phyloP scores from a whole-genome alignment of 2,888 invertebrate genomes.

The Halictus quadricinctus region DNA sequence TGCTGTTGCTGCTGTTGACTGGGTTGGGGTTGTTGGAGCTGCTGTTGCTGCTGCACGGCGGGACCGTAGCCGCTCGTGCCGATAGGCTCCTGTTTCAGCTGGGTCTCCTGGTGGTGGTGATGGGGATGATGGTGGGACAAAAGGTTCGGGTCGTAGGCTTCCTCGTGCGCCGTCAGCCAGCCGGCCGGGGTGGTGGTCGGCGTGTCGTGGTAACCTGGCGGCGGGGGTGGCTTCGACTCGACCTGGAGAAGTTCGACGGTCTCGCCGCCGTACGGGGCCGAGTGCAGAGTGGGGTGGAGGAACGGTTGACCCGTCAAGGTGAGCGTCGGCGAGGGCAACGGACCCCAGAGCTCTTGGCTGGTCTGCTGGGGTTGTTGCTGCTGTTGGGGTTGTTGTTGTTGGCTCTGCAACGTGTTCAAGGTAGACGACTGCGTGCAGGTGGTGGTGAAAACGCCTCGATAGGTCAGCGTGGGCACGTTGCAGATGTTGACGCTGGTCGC shows the following conservation, averaged over 20 bases:
- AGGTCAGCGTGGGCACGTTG: conserved; percentile 82
- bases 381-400: conserved; percentile 84
- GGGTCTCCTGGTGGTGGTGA: conserved; percentile 84
- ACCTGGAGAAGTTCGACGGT: conserved; percentile 80
- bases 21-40: conserved; percentile 76
- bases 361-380: conserved; percentile 81
- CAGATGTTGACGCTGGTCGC: conserved; percentile 82
- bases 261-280: conserved; percentile 78
- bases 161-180: conserved; percentile 82
- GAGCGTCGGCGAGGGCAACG: conserved; percentile 79
- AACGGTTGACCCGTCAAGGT: conserved; percentile 78
- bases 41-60: conserved; percentile 77
- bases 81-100: conserved; percentile 89
- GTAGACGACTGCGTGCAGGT: conserved; percentile 88
- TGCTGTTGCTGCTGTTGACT: conserved; percentile 78
- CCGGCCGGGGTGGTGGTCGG: conserved; percentile 83
- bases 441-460: conserved; percentile 89
- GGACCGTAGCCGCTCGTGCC: conserved; percentile 78
- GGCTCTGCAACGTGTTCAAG: conserved; percentile 84
- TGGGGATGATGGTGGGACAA: conserved; percentile 84
- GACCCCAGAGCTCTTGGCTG: conserved; percentile 81
- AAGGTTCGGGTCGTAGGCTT: conserved; percentile 83
- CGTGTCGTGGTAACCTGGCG: conserved; percentile 87
- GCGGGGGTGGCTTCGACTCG: conserved; percentile 83
- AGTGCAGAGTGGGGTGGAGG: conserved; percentile 80